Conservation (phyloP, 2,888 invertebrate species). For the Leptinotarsa juncta region DNA sequence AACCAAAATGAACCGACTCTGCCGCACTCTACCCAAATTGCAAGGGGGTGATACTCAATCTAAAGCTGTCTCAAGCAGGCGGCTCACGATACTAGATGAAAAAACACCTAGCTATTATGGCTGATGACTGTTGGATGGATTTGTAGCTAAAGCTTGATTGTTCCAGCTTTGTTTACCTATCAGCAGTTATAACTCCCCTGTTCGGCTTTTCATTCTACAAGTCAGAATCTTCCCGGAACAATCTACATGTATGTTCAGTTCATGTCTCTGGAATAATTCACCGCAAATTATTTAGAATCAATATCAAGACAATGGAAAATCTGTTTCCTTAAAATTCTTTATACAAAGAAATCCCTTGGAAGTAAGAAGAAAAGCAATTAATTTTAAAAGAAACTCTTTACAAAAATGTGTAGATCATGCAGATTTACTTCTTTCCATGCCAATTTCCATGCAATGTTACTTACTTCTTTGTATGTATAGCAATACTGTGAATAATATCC, state of each 20-base stretch:
- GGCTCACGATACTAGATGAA: slow-evolving; percentile 50
- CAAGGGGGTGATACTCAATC: slow-evolving; percentile 59
- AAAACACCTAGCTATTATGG: slow-evolving; percentile 64
- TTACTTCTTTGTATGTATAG: no score
- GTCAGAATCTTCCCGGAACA: slow-evolving; percentile 6
- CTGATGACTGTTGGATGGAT: slow-evolving; percentile 62
- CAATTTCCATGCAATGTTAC: no score
- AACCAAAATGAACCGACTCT: slow-evolving; percentile 16
- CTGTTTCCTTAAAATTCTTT: no score
- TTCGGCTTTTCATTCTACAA: slow-evolving; percentile 38
- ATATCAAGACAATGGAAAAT: neutral
- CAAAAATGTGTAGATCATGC: no score
- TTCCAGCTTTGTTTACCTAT: slow-evolving; percentile 63
- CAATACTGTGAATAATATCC: no score
- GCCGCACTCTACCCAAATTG: slow-evolving; percentile 31
- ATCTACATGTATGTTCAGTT: slow-evolving; percentile 33
- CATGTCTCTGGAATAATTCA: neutral
- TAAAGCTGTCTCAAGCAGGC: slow-evolving; percentile 63
- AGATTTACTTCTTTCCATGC: no score
- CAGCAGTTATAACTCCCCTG: slow-evolving; percentile 51
- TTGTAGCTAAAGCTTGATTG: slow-evolving; percentile 62
- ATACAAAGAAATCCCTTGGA: no score
- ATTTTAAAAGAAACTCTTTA: no score
- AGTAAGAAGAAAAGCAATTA: no score
- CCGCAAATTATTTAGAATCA: neutral